phyloP scores from a whole-genome alignment of 2,113 vertebrate genomes.

The Sinocyclocheilus anshuiensis region DNA sequence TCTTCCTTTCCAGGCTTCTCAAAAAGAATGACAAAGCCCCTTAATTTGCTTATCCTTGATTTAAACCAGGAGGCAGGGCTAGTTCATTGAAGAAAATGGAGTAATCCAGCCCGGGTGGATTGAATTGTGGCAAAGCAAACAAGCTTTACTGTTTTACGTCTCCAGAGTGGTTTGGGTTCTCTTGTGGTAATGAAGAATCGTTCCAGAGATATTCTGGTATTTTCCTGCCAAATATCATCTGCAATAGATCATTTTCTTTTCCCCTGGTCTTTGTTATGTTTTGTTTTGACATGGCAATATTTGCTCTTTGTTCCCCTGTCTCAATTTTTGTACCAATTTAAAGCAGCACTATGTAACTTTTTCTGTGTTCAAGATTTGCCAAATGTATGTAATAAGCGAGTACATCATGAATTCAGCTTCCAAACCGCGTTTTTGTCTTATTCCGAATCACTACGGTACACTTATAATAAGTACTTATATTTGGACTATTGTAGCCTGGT shows the following conservation, averaged over 20 bases:
- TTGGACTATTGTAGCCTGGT: too few relatives aligned
- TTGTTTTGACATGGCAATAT: constrained; percentile 61
- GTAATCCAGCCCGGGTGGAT: constrained; percentile 57
- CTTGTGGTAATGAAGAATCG: constrained; percentile 55
- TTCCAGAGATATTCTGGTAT: constrained; percentile 60
- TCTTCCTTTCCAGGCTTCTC: constrained; percentile 56
- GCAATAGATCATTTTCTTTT: constrained; percentile 61
- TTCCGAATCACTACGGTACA: too few relatives aligned
- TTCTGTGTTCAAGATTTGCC: too few relatives aligned
- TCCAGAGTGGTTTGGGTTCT: constrained; percentile 51
- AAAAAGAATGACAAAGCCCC: constrained; percentile 61
- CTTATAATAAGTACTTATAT: too few relatives aligned
- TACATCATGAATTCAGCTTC: too few relatives aligned
- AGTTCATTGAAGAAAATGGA: constrained; percentile 59
- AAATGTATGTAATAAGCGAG: too few relatives aligned
- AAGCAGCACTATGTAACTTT: too few relatives aligned
- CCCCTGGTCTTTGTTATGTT: constrained; percentile 54
- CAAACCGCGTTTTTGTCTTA: too few relatives aligned
- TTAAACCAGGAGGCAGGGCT: constrained; percentile 59
- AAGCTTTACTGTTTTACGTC: constrained; percentile 60
- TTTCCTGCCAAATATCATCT: constrained; percentile 63
- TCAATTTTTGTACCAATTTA: constrained; percentile 37
- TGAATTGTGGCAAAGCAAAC: constrained; percentile 61
- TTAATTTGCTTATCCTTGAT: constrained; percentile 63
- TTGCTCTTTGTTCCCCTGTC: constrained; percentile 38